Evolutionary conservation across 2,113 vertebrate species (phyloP).

Genomic region (Trogon melanurus): DNA sequence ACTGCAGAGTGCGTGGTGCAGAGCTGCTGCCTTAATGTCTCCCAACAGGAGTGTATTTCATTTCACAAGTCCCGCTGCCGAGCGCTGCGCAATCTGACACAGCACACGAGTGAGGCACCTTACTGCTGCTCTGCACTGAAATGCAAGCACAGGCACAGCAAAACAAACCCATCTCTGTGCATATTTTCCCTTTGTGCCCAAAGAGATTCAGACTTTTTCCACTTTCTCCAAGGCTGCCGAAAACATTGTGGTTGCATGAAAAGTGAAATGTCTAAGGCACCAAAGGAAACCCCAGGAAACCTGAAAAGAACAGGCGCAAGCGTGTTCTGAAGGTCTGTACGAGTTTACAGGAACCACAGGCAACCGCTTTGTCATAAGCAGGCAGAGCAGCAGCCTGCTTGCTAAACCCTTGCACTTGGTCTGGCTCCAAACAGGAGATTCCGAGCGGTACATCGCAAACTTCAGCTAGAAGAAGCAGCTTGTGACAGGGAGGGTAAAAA

Average conservation of each 20-base stretch:
- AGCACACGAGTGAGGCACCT: not conserved
- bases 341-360: not conserved
- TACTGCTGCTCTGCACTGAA: not conserved
- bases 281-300: not conserved
- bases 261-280: not conserved
- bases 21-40: not conserved
- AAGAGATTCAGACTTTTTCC: not conserved
- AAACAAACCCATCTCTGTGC: not conserved
- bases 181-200: not conserved
- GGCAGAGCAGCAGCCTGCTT: not conserved
- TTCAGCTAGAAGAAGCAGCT: not conserved
- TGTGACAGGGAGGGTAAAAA: not conserved
- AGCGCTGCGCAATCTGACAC: not conserved
- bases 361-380: not conserved
- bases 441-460: not conserved
- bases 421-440: not conserved
- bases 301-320: not conserved
- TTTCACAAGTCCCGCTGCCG: not conserved
- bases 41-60: not conserved
- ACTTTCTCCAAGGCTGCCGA: not conserved
- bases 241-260: not conserved
- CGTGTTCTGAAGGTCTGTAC: not conserved
- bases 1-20: rapidly evolving
- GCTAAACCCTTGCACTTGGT: not conserved
- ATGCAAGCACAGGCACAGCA: not conserved